Percentiles rank a stretch among this genome's conserved stretches.
Evolutionary conservation across 2,797 vertebrate genomes (phyloP).

Genomic region (Gallinago stenura): DNA sequence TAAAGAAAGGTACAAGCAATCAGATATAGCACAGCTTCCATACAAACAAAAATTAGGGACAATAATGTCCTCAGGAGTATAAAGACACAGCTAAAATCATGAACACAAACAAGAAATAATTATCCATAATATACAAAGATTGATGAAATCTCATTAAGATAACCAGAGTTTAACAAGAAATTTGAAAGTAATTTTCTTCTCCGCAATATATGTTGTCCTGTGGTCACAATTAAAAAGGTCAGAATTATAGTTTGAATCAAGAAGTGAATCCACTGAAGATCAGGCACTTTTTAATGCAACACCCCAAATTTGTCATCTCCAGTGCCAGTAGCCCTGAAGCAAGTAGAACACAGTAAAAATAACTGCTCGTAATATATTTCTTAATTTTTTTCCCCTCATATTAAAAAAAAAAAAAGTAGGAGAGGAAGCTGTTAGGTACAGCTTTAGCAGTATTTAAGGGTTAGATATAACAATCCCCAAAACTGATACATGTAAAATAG

Average conservation of each 20-base stretch:
- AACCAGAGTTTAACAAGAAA: neutral
- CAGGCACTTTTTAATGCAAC: neutral
- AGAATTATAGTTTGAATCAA: neutral
- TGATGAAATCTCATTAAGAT: neutral
- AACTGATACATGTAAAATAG: neutral
- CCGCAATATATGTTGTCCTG: neutral
- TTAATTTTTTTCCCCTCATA: neutral
- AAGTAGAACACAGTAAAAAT: neutral
- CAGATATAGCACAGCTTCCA: neutral
- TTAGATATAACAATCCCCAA: neutral
- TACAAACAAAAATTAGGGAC: neutral
- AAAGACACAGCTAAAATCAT: neutral
- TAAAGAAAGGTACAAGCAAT: neutral
- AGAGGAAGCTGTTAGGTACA: fast-evolving
- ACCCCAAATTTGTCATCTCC: neutral
- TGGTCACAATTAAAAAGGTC: neutral
- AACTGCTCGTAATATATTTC: neutral
- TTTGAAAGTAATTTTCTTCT: neutral
- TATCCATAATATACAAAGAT: neutral
- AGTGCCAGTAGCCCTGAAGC: neutral
- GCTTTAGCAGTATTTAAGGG: neutral
- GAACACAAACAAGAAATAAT: neutral
- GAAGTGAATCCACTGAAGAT: neutral
- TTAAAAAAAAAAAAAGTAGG: fast-evolving
- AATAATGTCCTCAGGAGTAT: neutral